These are phyloP conservation scores for Pseudachorutes palmiensis DNA, from an alignment of 1,140 invertebrate species.

Conservation along the genomic window DNA sequence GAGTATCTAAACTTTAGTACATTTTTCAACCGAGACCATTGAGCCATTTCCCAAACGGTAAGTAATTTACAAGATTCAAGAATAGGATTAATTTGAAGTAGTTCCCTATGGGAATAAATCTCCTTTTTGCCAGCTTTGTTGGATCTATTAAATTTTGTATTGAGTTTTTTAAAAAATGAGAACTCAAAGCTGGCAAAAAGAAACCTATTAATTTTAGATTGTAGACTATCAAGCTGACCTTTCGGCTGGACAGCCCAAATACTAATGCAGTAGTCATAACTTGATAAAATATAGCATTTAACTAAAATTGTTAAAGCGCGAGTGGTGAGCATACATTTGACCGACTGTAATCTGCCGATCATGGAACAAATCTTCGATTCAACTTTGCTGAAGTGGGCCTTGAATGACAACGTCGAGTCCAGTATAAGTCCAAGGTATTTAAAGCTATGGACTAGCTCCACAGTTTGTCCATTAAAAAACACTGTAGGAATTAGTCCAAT, in stretches of 20 bases:
- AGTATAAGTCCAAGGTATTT: slow-evolving; percentile 1
- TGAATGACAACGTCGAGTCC: not conserved
- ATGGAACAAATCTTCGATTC: not conserved
- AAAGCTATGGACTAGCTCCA: not conserved
- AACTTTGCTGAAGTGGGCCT: not conserved
- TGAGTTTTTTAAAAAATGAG: no score
- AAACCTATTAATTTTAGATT: not conserved
- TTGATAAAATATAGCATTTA: not conserved
- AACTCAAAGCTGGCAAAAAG: no score
- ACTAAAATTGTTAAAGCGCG: not conserved
- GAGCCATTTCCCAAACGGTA: not conserved
- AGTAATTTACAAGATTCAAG: not conserved
- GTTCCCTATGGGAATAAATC: not conserved
- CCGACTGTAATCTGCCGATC: not conserved
- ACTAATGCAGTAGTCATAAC: not conserved
- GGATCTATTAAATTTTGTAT: no score
- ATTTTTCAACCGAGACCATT: not conserved
- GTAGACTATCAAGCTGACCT: not conserved
- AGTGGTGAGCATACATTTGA: not conserved
- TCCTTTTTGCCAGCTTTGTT: no score
- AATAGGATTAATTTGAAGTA: not conserved
- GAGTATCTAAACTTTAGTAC: not conserved
- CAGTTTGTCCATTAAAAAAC: not conserved
- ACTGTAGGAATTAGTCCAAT: not conserved
- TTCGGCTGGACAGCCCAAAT: not conserved